These are phyloP conservation scores for Pollenia labialis DNA, from an alignment of 2,888 invertebrate species.

Conservation along the genomic window DNA sequence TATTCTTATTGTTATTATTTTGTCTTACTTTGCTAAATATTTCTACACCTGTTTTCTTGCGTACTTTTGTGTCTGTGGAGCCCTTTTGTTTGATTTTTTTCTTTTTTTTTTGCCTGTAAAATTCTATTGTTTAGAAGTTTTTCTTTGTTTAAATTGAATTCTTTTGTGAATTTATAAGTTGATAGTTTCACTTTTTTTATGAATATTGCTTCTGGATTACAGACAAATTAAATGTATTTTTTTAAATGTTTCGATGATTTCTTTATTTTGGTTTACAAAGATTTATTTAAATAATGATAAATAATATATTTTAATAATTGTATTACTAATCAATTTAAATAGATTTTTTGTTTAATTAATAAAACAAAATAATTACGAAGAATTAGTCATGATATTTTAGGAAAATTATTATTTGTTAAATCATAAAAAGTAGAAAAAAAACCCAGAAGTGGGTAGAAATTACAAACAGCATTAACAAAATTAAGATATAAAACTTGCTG, in stretches of 20 bases:
- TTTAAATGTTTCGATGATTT: neutral
- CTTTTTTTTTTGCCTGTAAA: conserved; percentile 7
- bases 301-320: neutral
- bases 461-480: no score
- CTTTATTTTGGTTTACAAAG: neutral
- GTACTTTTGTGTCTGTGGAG: neutral
- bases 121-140: conserved; percentile 28
- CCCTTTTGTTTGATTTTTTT: neutral
- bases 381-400: no score
- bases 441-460: no score
- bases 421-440: no score
- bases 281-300: neutral
- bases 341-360: neutral
- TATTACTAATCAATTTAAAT: neutral
- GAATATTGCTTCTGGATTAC: neutral
- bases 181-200: conserved; percentile 34
- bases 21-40: conserved; percentile 9
- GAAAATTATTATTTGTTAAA: no score
- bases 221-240: neutral
- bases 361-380: neutral
- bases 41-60: conserved; percentile 36
- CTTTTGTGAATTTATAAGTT: conserved; percentile 27
- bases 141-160: conserved; percentile 16
- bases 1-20: neutral
- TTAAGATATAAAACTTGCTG: no score